Conservation (phyloP, 64 coral and sea anemone species). For the Stichodactyla helianthus region DNA sequence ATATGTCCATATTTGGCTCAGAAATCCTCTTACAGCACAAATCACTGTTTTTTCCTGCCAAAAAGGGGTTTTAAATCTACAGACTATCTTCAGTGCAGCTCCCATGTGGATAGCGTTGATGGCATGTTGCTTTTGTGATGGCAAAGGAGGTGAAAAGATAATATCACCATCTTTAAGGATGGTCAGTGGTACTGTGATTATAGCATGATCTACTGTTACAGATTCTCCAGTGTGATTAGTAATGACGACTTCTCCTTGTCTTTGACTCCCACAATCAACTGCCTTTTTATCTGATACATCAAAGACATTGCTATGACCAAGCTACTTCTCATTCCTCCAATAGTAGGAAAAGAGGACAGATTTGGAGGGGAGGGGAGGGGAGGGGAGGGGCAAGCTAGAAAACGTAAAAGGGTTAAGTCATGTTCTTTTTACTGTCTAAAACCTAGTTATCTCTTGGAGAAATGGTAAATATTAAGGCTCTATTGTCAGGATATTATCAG, state of each 20-base stretch:
- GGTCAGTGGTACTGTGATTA: slow-evolving; percentile 84
- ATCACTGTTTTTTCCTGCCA: slow-evolving; percentile 52
- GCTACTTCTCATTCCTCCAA: too few relatives aligned
- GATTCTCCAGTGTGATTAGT: slow-evolving; percentile 64
- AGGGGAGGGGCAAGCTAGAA: too few relatives aligned
- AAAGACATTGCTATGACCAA: not conserved
- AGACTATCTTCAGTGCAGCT: slow-evolving; percentile 89
- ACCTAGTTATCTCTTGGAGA: too few relatives aligned
- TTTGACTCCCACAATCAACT: not conserved
- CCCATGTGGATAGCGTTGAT: slow-evolving; percentile 74
- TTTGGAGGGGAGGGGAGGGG: too few relatives aligned
- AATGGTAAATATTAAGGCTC: too few relatives aligned
- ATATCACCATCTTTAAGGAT: slow-evolving; percentile 87
- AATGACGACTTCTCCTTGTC: slow-evolving; percentile 15
- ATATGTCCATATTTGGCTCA: slow-evolving; percentile 95
- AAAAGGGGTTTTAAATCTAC: slow-evolving; percentile 68
- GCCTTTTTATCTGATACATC: too few relatives aligned
- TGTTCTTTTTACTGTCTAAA: too few relatives aligned
- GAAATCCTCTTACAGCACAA: slow-evolving; percentile 32
- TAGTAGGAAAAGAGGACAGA: too few relatives aligned
- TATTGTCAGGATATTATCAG: too few relatives aligned
- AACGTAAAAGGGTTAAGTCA: too few relatives aligned
- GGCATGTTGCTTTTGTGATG: slow-evolving; percentile 53
- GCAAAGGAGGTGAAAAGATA: slow-evolving; percentile 56
- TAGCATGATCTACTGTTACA: slow-evolving; percentile 37